These are phyloP conservation scores for Tenrec ecaudatus DNA, from an alignment of 2,113 vertebrate genomes.

Conservation along the genomic window DNA sequence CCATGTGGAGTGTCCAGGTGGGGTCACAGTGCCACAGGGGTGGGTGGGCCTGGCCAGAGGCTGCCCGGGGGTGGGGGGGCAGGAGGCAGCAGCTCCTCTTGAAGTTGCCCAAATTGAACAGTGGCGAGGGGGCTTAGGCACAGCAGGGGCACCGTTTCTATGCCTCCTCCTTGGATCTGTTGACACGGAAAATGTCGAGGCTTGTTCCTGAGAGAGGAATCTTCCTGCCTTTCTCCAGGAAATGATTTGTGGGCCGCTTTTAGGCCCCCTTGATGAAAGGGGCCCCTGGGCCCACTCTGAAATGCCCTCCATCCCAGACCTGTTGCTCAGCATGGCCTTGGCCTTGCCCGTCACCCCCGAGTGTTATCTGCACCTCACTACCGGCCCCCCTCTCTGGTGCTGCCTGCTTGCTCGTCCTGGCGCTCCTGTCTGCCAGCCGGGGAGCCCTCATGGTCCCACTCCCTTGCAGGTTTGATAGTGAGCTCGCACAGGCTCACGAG, in stretches of 20 bases:
- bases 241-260: not conserved
- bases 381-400: not conserved
- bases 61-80: not conserved
- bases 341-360: not conserved
- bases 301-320: not conserved
- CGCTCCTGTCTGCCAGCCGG: no score
- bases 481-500: constrained; percentile 92
- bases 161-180: not conserved
- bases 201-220: not conserved
- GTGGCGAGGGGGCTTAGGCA: not conserved
- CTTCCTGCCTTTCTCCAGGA: not conserved
- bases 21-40: not conserved
- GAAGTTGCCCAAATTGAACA: not conserved
- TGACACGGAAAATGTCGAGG: not conserved
- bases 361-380: not conserved
- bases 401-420: not conserved
- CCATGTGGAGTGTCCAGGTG: not conserved
- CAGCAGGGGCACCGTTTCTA: not conserved
- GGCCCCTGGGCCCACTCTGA: not conserved
- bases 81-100: not conserved
- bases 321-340: not conserved
- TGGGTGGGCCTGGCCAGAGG: not conserved
- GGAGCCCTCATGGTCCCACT: not conserved
- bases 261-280: not conserved
- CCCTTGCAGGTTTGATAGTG: constrained; percentile 93